Evolutionary conservation across 2,113 vertebrate species (phyloP).

Genomic region (Dascyllus trimaculatus): DNA sequence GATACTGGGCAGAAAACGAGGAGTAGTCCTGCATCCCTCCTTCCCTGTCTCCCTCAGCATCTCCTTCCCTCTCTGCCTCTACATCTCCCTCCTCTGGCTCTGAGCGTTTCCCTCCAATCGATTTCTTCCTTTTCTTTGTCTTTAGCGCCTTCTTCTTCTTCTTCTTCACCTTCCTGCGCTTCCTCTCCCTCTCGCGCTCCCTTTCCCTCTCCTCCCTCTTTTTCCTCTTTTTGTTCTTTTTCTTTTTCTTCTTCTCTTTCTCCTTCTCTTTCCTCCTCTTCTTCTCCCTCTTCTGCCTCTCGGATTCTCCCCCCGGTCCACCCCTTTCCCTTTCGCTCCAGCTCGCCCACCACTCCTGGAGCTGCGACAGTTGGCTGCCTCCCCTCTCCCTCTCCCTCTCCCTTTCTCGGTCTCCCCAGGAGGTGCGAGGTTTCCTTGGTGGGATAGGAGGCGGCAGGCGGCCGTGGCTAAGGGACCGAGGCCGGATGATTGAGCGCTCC

Average conservation of each 20-base stretch:
- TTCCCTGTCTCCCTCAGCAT: slow-evolving; percentile 82
- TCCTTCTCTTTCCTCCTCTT: slow-evolving; percentile 85
- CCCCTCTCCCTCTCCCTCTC: slow-evolving; percentile 82
- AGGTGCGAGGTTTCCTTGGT: slow-evolving; percentile 85
- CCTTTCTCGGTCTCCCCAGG: slow-evolving; percentile 81
- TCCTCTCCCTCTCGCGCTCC: slow-evolving; percentile 83
- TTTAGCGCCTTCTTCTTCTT: slow-evolving; percentile 86
- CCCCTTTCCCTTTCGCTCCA: slow-evolving; percentile 84
- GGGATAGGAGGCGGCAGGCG: slow-evolving; percentile 85
- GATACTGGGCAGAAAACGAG: slow-evolving; percentile 83
- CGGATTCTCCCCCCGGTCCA: slow-evolving; percentile 73
- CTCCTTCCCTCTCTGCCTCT: slow-evolving; percentile 82
- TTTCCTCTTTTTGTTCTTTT: slow-evolving; percentile 86
- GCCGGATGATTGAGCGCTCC: slow-evolving; percentile 80
- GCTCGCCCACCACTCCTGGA: slow-evolving; percentile 88
- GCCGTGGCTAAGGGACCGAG: slow-evolving; percentile 84
- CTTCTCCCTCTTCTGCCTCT: slow-evolving; percentile 83
- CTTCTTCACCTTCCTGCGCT: slow-evolving; percentile 85
- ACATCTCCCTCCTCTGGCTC: slow-evolving; percentile 85
- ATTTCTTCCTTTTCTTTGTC: slow-evolving; percentile 84
- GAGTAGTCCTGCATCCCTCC: slow-evolving; percentile 83
- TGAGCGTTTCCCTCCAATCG: slow-evolving; percentile 76
- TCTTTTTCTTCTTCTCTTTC: slow-evolving; percentile 86
- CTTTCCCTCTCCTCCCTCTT: slow-evolving; percentile 84
- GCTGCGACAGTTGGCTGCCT: slow-evolving; percentile 85